Percentiles rank a stretch among this genome's conserved stretches.
Evolutionary conservation across 92 coral and sea anemone species (phyloP).

Genomic region (Phenganax stokvisi): DNA sequence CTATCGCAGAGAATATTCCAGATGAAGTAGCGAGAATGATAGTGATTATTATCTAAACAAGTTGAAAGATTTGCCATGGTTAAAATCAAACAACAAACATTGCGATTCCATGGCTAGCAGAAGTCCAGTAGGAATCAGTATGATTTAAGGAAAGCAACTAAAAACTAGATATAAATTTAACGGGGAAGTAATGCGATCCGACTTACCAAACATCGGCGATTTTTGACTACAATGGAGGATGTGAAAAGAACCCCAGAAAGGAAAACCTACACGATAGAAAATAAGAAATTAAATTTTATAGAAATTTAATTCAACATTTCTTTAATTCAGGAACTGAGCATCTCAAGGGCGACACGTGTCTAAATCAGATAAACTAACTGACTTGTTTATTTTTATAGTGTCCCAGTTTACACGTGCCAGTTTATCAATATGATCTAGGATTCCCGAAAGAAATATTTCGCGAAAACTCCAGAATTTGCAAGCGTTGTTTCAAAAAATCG

Average conservation of each 20-base stretch:
- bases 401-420: not conserved
- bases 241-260: slow-evolving; percentile 15
- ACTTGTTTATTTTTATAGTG: not conserved
- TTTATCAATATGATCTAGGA: too few relatives aligned
- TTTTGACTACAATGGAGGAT: not conserved
- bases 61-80: not conserved
- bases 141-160: not conserved
- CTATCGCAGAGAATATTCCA: slow-evolving; percentile 24
- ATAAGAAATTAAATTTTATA: too few relatives aligned
- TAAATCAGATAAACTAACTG: not conserved
- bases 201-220: slow-evolving; percentile 36
- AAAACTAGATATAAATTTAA: not conserved
- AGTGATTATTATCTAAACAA: slow-evolving; percentile 1
- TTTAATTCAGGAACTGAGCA: not conserved
- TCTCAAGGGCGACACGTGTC: not conserved
- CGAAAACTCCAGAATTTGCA: too few relatives aligned
- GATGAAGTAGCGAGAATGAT: slow-evolving; percentile 4
- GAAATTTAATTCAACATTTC: too few relatives aligned
- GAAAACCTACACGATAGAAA: slow-evolving; percentile 1
- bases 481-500: too few relatives aligned
- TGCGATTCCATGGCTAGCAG: not conserved
- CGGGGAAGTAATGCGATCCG: too few relatives aligned
- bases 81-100: not conserved
- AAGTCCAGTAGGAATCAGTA: too few relatives aligned
- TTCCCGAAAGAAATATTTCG: too few relatives aligned